Conservation (phyloP, 2,888 invertebrate species). For the Idaea aversata region DNA sequence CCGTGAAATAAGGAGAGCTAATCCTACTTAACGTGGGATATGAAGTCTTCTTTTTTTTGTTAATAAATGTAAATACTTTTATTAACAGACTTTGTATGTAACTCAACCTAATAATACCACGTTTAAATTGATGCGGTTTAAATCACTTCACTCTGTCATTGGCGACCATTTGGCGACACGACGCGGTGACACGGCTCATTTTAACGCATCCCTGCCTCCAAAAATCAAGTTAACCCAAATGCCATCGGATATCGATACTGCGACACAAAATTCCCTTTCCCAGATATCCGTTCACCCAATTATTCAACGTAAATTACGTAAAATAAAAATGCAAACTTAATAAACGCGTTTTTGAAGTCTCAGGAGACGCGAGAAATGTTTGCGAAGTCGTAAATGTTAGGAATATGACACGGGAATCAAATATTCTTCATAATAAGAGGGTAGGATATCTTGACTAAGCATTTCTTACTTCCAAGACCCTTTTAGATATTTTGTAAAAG, state of each 20-base stretch:
- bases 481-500: neutral
- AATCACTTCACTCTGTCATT: no score
- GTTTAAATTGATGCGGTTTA: no score
- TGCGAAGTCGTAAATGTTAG: neutral
- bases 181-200: no score
- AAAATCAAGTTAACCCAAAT: conserved; percentile 2
- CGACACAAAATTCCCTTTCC: conserved; percentile 19
- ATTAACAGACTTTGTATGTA: no score
- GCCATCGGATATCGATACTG: neutral
- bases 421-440: neutral
- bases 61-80: no score
- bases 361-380: conserved; percentile 1
- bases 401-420: neutral
- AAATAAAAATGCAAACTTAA: conserved; percentile 20
- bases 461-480: neutral
- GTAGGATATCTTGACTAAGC: neutral
- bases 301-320: conserved; percentile 15
- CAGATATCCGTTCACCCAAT: conserved; percentile 20
- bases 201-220: conserved; percentile 3
- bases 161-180: no score
- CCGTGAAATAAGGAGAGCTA: no score
- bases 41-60: no score
- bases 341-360: conserved; percentile 20
- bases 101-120: no score
- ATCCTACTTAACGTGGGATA: no score